Evolutionary conservation across 2,113 vertebrate genomes (phyloP).

Genomic region (Romanogobio albipinnatus): DNA sequence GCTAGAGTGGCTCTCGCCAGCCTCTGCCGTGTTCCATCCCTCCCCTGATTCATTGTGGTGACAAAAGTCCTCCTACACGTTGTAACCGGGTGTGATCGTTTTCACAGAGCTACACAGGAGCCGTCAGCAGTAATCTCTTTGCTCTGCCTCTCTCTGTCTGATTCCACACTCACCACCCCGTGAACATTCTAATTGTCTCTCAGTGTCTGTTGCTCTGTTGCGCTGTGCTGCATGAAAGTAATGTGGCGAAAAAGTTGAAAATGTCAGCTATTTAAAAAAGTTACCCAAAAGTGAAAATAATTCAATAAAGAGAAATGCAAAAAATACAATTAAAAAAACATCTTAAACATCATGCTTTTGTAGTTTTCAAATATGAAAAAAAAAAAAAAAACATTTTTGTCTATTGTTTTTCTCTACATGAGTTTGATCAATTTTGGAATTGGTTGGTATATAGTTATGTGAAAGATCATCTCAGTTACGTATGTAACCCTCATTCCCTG

Average conservation of each 20-base stretch:
- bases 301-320: background rate
- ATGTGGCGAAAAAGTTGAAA: background rate
- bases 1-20: constrained; percentile 49
- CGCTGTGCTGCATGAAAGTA: constrained; percentile 11
- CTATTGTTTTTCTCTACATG: too few relatives aligned
- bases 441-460: too few relatives aligned
- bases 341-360: background rate
- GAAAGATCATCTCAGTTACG: too few relatives aligned
- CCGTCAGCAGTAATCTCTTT: constrained; percentile 50
- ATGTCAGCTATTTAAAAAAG: constrained; percentile 7
- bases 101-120: constrained; percentile 54
- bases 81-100: constrained; percentile 53
- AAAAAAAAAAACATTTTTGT: too few relatives aligned
- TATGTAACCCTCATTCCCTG: too few relatives aligned
- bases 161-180: constrained; percentile 25
- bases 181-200: constrained; percentile 47
- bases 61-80: constrained; percentile 56
- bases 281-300: constrained; percentile 19
- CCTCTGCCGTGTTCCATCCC: constrained; percentile 40
- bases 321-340: background rate
- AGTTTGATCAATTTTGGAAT: too few relatives aligned
- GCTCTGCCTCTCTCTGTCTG: constrained; percentile 43
- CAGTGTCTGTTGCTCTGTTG: constrained; percentile 9
- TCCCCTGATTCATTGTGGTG: constrained; percentile 51
- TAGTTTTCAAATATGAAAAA: too few relatives aligned